Evolutionary conservation across 2,797 vertebrate species (phyloP).

Genomic region (Rallus crepitans): DNA sequence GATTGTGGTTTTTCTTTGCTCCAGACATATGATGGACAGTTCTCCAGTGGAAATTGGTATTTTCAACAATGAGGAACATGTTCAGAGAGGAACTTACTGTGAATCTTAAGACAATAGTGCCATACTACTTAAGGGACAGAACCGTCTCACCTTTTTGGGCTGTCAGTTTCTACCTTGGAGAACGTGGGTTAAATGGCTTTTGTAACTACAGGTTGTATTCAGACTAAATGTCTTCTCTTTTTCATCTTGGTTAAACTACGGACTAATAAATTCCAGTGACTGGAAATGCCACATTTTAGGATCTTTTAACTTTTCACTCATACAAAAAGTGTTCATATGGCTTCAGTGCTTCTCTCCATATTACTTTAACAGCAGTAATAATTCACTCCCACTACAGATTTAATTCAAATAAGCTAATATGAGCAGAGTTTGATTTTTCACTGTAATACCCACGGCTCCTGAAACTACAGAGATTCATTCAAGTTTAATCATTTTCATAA

Average conservation of each 20-base stretch:
- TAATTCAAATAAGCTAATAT: background rate
- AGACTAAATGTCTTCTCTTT: background rate
- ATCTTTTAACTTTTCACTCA: background rate
- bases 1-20: background rate
- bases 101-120: background rate
- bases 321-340: background rate
- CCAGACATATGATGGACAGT: background rate
- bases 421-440: conserved; percentile 18
- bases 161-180: conserved; percentile 39
- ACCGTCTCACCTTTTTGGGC: background rate
- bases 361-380: background rate
- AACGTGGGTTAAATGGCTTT: background rate
- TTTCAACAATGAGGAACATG: background rate
- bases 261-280: conserved; percentile 14
- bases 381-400: background rate
- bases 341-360: background rate
- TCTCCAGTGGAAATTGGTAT: background rate
- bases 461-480: background rate
- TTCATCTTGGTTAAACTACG: conserved; percentile 8
- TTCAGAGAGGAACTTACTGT: background rate
- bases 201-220: conserved; percentile 51
- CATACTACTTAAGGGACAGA: background rate
- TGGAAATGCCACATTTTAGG: background rate
- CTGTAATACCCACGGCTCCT: background rate
- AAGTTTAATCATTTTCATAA: conserved; percentile 9